These are phyloP conservation scores for Polyergus mexicanus DNA, from an alignment of 1,140 invertebrate genomes.

Conservation along the genomic window DNA sequence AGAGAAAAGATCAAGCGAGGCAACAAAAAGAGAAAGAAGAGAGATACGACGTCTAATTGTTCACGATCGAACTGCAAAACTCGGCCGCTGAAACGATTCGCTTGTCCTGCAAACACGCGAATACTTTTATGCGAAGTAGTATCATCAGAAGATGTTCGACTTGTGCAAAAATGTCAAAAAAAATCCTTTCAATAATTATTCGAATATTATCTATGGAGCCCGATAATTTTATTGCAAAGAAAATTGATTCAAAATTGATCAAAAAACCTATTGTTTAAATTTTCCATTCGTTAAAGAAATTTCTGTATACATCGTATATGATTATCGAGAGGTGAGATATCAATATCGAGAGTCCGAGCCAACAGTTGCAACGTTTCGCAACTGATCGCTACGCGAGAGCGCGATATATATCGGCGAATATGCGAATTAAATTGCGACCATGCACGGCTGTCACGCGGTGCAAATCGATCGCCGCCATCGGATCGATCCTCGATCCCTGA, in stretches of 20 bases:
- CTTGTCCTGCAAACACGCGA: conserved; percentile 18
- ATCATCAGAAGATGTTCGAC: not conserved
- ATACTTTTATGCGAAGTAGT: conserved; percentile 35
- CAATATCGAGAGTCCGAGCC: conserved; percentile 32
- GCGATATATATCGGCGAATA: conserved; percentile 3
- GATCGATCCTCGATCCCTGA: conserved; percentile 37
- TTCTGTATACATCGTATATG: no score
- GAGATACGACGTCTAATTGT: conserved; percentile 80
- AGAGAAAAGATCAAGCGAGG: conserved; percentile 34
- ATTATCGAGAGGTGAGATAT: conserved; percentile 52
- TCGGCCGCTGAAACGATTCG: conserved; percentile 58
- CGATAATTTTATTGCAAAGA: not conserved
- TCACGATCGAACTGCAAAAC: conserved; percentile 66
- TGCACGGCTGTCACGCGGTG: conserved; percentile 35
- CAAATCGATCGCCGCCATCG: conserved; percentile 45
- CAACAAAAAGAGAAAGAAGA: conserved; percentile 4
- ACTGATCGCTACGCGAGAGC: conserved; percentile 37
- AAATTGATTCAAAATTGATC: not conserved
- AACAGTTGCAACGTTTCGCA: conserved; percentile 57
- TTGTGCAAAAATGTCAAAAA: not conserved
- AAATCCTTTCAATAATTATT: not conserved
- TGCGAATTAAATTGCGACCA: conserved; percentile 29
- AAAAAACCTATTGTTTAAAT: not conserved
- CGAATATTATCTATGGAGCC: not conserved
- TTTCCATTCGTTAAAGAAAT: not conserved